These are phyloP conservation scores for Dryas iulia DNA, from an alignment of 1,140 invertebrate genomes.

Conservation along the genomic window DNA sequence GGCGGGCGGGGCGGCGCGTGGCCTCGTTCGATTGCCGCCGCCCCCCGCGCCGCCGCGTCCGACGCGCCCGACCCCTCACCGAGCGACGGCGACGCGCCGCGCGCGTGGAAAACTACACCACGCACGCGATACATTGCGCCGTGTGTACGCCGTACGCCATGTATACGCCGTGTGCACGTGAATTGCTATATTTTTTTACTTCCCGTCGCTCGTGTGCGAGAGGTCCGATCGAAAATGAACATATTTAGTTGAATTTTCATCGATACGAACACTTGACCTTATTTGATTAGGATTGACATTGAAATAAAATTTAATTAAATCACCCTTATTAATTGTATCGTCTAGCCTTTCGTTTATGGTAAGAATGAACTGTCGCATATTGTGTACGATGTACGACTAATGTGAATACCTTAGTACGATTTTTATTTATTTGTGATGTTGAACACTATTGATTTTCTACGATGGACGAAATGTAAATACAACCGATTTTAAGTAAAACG, in stretches of 20 bases:
- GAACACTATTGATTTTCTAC: slow-evolving; percentile 79
- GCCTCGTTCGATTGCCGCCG: slow-evolving; percentile 69
- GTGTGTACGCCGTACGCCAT: slow-evolving; percentile 41
- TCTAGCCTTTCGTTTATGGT: slow-evolving; percentile 71
- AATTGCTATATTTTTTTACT: slow-evolving; percentile 51
- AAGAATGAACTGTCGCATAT: slow-evolving; percentile 70
- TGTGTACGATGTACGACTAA: slow-evolving; percentile 71
- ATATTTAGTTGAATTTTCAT: slow-evolving; percentile 58
- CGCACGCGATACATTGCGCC: slow-evolving; percentile 56
- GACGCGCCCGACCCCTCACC: slow-evolving; percentile 51
- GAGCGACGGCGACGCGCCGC: slow-evolving; percentile 56
- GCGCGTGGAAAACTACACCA: slow-evolving; percentile 56
- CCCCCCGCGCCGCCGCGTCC: slow-evolving; percentile 40
- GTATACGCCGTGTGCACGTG: slow-evolving; percentile 16
- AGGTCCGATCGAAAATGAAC: slow-evolving; percentile 47
- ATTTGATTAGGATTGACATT: slow-evolving; percentile 41
- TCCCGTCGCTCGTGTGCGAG: slow-evolving; percentile 42
- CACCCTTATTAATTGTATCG: slow-evolving; percentile 62
- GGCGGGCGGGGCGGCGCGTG: slow-evolving; percentile 50
- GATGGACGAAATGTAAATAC: slow-evolving; percentile 79
- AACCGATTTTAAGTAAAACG: slow-evolving; percentile 80
- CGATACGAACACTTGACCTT: slow-evolving; percentile 36
- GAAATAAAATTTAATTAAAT: slow-evolving; percentile 33
- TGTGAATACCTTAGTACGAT: slow-evolving; percentile 79
- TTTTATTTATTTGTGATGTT: slow-evolving; percentile 80